phyloP scores from a whole-genome alignment of 2,888 invertebrate species.

The Andricus quercusramuli region DNA sequence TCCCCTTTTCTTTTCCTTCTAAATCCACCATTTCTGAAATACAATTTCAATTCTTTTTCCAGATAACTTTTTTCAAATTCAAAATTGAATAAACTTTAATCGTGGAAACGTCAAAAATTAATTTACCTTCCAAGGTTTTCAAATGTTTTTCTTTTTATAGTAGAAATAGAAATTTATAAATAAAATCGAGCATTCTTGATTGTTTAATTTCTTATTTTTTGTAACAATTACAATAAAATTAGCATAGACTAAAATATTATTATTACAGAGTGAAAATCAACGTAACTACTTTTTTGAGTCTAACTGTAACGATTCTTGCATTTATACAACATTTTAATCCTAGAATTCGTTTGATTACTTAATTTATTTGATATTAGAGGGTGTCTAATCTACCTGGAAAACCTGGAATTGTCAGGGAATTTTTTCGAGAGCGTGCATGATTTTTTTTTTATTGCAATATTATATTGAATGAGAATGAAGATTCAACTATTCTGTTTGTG shows the following conservation, averaged over 20 bases:
- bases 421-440: too few species aligned
- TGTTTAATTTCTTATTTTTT: not conserved
- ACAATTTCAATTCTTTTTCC: not conserved
- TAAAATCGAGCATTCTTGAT: too few species aligned
- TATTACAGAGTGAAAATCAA: not conserved
- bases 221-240: slow-evolving; percentile 7
- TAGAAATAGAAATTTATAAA: not conserved
- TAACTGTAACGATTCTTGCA: not conserved
- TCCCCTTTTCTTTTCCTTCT: slow-evolving; percentile 45
- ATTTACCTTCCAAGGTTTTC: not conserved
- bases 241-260: not conserved
- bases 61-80: too few species aligned
- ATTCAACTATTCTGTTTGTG: too few species aligned
- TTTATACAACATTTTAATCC: not conserved
- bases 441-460: too few species aligned
- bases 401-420: too few species aligned
- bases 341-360: not conserved
- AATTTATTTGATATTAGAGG: not conserved
- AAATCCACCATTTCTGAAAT: slow-evolving; percentile 48
- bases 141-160: not conserved
- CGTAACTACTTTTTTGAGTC: not conserved
- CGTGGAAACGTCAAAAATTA: not conserved
- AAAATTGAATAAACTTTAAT: not conserved
- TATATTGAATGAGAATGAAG: too few species aligned
- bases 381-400: too few species aligned